Evolutionary conservation across 2,113 vertebrate species (phyloP), one percentile per base, ranked within the genome.

Genomic region (Myiagra hebetior): DNA sequence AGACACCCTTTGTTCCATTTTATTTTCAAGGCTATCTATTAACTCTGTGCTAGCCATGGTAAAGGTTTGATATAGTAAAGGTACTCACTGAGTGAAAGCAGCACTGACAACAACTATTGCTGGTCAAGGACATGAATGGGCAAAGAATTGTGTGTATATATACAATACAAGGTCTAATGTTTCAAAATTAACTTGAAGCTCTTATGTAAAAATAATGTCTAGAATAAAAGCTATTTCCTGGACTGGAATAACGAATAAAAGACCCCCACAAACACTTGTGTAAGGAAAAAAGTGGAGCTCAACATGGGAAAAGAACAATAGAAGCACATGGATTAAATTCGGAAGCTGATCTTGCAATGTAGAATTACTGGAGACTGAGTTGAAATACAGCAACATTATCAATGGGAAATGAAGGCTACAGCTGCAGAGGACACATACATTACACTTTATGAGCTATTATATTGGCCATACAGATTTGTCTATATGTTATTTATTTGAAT

Each of bases 361-460:
- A 60, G 85, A 93, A 37, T 94, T 94, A 91, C 35, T 84, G 77
- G 67, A 91, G 77, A 89, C 98, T 95, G 50, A 83, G 33, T 49
- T 93, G 90, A 93, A 93, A 63, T 90, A 75, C 68, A 96, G 65
- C 46, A 92, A 95, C 85, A 68, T 94, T 89, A 69, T 75, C 78
- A 80, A 47, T 97, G 93, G 95, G 53, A 95, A 91, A 73, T 95
- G 91, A 89, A 95, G 94, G 79, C 86, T 96, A 97, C 97, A 94
- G 70, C 56, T 97, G 95, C 90, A 64, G 96, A 96, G 93, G 97
- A 97, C 95, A 96, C 35, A 70, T 95, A 96, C 23, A 93, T 41
- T 95, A 93, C 94, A 96, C 75, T 95, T 97, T 69, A 94, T 96
- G 94, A 82, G 83, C 93, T 96, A 96, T 97, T 95, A 93, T 87